Percentiles rank a stretch among this genome's conserved stretches.
Evolutionary conservation across 1,140 invertebrate species (phyloP).

Genomic region (Bombus confusus): DNA sequence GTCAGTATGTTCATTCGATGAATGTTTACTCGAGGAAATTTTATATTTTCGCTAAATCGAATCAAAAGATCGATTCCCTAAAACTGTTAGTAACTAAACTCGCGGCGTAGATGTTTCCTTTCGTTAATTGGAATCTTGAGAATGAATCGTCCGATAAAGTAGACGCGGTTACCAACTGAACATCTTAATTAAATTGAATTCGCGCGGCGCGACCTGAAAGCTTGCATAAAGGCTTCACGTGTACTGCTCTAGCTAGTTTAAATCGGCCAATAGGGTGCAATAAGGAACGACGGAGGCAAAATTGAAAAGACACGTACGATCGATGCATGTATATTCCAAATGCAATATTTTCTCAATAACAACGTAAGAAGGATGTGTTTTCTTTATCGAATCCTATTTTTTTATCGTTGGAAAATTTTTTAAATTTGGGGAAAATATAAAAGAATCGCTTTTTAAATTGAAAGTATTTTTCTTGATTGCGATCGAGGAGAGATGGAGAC

Average conservation of each 20-base stretch:
- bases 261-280: background rate
- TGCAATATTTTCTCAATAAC: background rate
- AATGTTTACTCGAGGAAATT: background rate
- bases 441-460: background rate
- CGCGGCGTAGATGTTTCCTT: background rate
- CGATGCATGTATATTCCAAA: background rate
- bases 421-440: background rate
- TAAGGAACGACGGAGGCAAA: background rate
- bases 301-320: conserved; percentile 3
- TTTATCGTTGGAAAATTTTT: background rate
- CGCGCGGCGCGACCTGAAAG: background rate
- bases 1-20: background rate
- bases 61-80: background rate
- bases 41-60: background rate
- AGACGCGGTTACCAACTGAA: background rate
- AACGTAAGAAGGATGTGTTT: background rate
- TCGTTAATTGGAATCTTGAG: conserved; percentile 3
- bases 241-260: background rate
- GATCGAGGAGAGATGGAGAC: too few species aligned
- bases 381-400: background rate
- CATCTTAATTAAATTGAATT: conserved; percentile 44
- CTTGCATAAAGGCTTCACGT: conserved; percentile 13
- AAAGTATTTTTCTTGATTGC: too few species aligned
- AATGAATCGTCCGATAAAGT: conserved; percentile 23
- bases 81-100: background rate